A percentile compares a stretch with the other conserved stretches of the same genome.
Evolutionary conservation across 2,888 invertebrate genomes (phyloP).

Genomic region (Plebejus anna): DNA sequence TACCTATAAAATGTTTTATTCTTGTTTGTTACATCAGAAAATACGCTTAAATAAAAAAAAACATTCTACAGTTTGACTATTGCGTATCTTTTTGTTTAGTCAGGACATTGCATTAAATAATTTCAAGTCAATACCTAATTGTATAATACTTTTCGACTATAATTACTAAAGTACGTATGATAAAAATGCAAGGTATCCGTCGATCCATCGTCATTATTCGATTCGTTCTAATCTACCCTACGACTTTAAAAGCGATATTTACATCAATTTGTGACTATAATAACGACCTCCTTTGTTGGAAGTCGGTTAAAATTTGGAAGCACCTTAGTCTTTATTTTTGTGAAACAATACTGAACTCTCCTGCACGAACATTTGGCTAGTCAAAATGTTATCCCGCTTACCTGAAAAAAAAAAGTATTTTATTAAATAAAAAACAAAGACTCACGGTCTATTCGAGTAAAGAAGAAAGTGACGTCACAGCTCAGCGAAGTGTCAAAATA

Average conservation of each 20-base stretch:
- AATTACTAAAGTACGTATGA: background rate
- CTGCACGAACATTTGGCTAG: background rate
- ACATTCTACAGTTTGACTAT: too few relatives aligned
- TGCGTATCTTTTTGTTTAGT: too few relatives aligned
- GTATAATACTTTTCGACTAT: background rate
- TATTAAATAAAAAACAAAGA: background rate
- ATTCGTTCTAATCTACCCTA: background rate
- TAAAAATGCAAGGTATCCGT: background rate
- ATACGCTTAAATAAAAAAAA: too few relatives aligned
- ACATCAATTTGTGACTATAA: slow-evolving; percentile 23
- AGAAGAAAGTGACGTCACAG: too few relatives aligned
- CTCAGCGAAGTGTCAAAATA: too few relatives aligned
- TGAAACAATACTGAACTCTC: slow-evolving; percentile 20
- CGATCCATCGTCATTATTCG: background rate
- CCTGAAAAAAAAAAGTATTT: slow-evolving; percentile 30
- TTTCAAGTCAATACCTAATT: background rate
- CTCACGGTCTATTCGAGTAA: too few relatives aligned
- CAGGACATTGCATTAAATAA: background rate
- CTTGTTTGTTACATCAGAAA: background rate
- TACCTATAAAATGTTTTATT: background rate
- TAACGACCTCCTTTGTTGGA: background rate
- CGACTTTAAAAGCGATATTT: slow-evolving; percentile 1
- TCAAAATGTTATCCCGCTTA: slow-evolving; percentile 17
- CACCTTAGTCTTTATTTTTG: slow-evolving; percentile 15
- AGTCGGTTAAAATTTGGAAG: slow-evolving; percentile 9